These are phyloP conservation scores for Poecilus cupreus DNA, from an alignment of 2,888 invertebrate species.

Conservation along the genomic window DNA sequence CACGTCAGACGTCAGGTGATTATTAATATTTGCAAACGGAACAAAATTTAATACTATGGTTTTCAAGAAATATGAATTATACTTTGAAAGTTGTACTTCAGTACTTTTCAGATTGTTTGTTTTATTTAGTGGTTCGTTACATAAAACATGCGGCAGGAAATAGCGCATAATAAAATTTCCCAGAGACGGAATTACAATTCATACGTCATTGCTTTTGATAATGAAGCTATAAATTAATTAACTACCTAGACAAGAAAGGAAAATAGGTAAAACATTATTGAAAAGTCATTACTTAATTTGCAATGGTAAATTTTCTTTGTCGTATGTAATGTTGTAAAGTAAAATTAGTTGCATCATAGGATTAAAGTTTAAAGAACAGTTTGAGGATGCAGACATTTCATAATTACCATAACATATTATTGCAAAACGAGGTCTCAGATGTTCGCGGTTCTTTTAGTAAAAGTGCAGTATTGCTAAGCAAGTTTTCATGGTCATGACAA, in stretches of 20 bases:
- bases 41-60: neutral
- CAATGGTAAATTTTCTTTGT: neutral
- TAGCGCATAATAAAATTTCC: neutral
- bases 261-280: neutral
- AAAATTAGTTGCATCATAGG: neutral
- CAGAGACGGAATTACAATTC: neutral
- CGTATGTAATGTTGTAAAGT: neutral
- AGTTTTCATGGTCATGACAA: conserved; percentile 13
- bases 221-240: neutral
- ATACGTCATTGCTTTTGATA: neutral
- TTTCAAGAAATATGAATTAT: neutral
- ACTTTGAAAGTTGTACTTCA: neutral
- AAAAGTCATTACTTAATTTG: conserved; percentile 1
- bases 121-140: neutral
- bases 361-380: neutral
- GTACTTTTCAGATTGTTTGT: neutral
- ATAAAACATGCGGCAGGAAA: neutral
- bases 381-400: neutral
- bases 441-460: neutral
- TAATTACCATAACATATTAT: neutral
- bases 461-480: conserved; percentile 29
- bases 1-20: neutral
- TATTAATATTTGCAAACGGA: neutral
- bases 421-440: neutral
- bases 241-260: neutral